Percentiles rank a stretch among this genome's conserved stretches.
Evolutionary conservation across 2,113 vertebrate genomes (phyloP).

Genomic region (Gallinago paraguaiae): DNA sequence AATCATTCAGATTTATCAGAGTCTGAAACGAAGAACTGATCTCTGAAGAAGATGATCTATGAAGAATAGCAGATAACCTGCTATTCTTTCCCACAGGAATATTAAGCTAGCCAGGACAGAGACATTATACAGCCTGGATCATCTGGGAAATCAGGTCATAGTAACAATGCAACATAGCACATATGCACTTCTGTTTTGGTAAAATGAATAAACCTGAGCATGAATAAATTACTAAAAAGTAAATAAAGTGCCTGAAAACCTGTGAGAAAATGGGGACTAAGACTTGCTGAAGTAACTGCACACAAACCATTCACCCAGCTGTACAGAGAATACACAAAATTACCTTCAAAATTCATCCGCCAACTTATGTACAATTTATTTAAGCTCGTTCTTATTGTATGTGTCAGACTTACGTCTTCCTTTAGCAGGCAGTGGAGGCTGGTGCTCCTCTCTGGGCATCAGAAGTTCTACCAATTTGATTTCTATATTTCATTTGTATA

Average conservation of each 20-base stretch:
- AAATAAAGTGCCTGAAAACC: neutral
- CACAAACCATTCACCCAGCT: neutral
- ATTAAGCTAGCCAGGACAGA: neutral
- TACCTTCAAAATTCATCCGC: neutral
- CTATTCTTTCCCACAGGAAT: neutral
- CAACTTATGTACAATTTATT: neutral
- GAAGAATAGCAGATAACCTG: neutral
- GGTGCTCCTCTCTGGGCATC: neutral
- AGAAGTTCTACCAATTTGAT: neutral
- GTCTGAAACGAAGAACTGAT: neutral
- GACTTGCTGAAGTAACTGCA: neutral
- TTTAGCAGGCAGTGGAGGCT: neutral
- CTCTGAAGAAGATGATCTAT: neutral
- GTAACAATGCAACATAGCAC: neutral
- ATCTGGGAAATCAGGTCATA: neutral
- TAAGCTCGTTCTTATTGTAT: neutral
- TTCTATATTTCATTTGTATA: conserved; percentile 32
- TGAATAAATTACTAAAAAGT: neutral
- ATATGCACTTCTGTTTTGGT: neutral
- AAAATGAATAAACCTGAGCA: neutral
- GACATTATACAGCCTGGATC: neutral
- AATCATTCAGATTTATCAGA: neutral
- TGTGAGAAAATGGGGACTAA: neutral
- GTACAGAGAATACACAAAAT: neutral
- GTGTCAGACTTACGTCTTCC: neutral